A percentile compares a stretch with the other conserved stretches of the same genome.
phyloP scores from a whole-genome alignment of 2,113 vertebrate species.

The Shinisaurus crocodilurus region DNA sequence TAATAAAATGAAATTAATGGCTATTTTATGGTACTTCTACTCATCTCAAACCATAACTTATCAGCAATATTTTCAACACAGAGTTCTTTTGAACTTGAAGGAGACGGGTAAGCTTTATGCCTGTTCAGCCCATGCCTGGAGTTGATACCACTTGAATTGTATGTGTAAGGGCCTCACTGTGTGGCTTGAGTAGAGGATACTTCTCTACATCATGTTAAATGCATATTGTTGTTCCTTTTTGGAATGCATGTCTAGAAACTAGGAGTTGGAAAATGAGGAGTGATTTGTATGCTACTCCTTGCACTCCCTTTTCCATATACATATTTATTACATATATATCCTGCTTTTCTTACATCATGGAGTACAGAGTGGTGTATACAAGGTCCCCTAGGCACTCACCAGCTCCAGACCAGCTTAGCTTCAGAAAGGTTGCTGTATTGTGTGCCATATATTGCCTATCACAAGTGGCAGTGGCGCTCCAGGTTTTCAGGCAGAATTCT shows the following conservation, averaged over 20 bases:
- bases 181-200: not conserved
- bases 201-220: not conserved
- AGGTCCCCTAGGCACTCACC: not conserved
- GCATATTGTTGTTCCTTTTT: not conserved
- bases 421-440: not conserved
- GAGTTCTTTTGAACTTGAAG: not conserved
- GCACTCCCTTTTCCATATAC: not conserved
- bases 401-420: not conserved
- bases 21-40: not conserved
- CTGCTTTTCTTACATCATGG: not conserved
- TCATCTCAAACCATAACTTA: not conserved
- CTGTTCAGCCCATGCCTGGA: not conserved
- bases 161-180: not conserved
- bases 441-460: not conserved
- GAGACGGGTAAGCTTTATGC: not conserved
- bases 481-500: not conserved
- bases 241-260: not conserved
- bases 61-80: not conserved
- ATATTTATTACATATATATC: not conserved
- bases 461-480: not conserved
- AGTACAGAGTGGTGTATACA: not conserved
- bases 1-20: constrained; percentile 1
- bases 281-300: not conserved
- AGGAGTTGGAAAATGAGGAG: not conserved
- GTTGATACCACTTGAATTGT: not conserved